Evolutionary conservation across 2,888 invertebrate genomes (phyloP).

Genomic region (Ephialtes manifestator): DNA sequence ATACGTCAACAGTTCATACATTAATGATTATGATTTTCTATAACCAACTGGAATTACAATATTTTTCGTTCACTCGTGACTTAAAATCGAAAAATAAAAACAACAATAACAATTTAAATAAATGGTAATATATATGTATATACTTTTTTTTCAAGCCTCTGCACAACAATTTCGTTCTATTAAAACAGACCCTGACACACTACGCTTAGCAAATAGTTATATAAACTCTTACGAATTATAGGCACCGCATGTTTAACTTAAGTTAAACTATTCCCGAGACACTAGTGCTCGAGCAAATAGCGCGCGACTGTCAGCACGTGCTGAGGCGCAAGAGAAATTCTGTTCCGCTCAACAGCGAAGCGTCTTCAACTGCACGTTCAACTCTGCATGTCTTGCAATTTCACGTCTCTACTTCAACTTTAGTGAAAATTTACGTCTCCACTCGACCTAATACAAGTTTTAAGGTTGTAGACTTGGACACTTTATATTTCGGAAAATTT

Average conservation of each 20-base stretch:
- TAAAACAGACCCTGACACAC: constrained; percentile 61
- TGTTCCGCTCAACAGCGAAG: neutral
- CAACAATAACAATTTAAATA: constrained; percentile 5
- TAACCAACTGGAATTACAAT: constrained; percentile 52
- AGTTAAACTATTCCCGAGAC: constrained; percentile 62
- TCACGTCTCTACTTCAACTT: neutral
- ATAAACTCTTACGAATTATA: constrained; percentile 69
- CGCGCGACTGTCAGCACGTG: constrained; percentile 27
- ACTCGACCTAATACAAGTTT: no score
- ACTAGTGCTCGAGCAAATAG: constrained; percentile 49
- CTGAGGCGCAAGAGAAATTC: constrained; percentile 6
- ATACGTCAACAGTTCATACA: constrained; percentile 53
- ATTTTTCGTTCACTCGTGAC: constrained; percentile 35
- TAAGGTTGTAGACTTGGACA: no score
- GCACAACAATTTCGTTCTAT: constrained; percentile 32
- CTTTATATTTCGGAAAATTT: no score
- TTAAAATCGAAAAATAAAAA: constrained; percentile 16
- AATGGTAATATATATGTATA: constrained; percentile 25
- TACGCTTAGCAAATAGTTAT: constrained; percentile 69
- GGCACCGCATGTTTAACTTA: constrained; percentile 71
- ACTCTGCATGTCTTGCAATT: neutral
- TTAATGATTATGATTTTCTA: constrained; percentile 38
- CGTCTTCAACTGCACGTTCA: neutral
- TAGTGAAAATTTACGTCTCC: no score
- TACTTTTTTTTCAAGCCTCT: constrained; percentile 22